Evolutionary conservation across 2,888 invertebrate species (phyloP).

Genomic region (Mechanitis mazaeus): DNA sequence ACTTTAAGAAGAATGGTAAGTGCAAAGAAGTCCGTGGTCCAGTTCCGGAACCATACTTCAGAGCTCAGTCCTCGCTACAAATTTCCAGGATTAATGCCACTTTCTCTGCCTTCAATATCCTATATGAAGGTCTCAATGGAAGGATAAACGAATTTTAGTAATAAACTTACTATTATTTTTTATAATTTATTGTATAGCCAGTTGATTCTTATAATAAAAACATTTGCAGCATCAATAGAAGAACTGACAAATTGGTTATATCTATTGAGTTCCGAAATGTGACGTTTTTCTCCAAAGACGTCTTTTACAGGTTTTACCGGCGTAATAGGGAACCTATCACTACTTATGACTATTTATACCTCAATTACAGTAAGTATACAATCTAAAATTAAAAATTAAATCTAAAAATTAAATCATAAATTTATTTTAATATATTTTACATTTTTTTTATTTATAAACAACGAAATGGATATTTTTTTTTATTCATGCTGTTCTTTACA

Average conservation of each 20-base stretch:
- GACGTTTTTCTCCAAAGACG: conserved; percentile 26
- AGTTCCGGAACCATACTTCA: conserved; percentile 31
- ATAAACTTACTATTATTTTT: neutral
- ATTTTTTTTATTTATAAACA: too few relatives aligned
- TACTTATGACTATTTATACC: conserved; percentile 25
- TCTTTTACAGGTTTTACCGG: conserved; percentile 33
- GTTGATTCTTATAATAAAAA: neutral
- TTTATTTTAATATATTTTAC: too few relatives aligned
- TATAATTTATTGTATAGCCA: neutral
- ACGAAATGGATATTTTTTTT: too few relatives aligned
- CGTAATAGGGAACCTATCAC: conserved; percentile 38
- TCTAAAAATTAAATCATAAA: neutral
- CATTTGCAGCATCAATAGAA: conserved; percentile 33
- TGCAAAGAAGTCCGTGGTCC: conserved; percentile 28
- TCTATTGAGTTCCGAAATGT: conserved; percentile 31
- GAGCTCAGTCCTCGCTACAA: conserved; percentile 22
- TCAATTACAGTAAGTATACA: conserved; percentile 35
- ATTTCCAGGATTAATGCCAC: conserved; percentile 27
- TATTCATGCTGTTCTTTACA: conserved; percentile 14
- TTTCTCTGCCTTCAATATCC: conserved; percentile 17
- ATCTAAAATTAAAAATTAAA: neutral
- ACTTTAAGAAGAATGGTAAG: conserved; percentile 29
- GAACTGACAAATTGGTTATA: conserved; percentile 33
- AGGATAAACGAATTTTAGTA: conserved; percentile 34
- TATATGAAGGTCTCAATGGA: conserved; percentile 30